Conservation (phyloP, 2,888 invertebrate species). For the Galerucella nymphaeae region DNA sequence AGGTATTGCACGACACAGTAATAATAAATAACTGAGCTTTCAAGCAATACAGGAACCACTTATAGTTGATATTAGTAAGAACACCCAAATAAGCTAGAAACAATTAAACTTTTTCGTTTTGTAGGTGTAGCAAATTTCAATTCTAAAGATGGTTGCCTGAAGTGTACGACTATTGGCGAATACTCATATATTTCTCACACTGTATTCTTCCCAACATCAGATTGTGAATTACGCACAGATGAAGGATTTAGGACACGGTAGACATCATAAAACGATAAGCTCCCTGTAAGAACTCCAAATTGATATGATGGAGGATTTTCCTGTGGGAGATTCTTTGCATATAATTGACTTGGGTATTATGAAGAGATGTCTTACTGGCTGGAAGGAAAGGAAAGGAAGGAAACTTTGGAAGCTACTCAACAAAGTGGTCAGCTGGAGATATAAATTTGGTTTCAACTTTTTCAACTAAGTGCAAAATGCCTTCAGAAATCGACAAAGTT, state of each 20-base stretch:
- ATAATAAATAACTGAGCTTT: too few species aligned
- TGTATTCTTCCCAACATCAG: background rate
- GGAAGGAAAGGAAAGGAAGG: slow-evolving; percentile 11
- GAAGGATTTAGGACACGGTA: slow-evolving; percentile 9
- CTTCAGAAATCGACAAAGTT: slow-evolving; percentile 30
- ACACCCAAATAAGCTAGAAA: too few species aligned
- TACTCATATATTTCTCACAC: slow-evolving; percentile 45
- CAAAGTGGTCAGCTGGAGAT: slow-evolving; percentile 7
- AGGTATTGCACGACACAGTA: background rate
- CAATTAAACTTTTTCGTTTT: slow-evolving; percentile 13
- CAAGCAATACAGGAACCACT: too few species aligned
- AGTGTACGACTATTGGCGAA: slow-evolving; percentile 42
- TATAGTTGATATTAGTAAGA: too few species aligned
- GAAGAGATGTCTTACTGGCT: slow-evolving; percentile 26
- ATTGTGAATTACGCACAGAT: too few species aligned
- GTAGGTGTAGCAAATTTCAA: slow-evolving; percentile 46
- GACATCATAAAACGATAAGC: slow-evolving; percentile 22
- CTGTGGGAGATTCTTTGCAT: slow-evolving; percentile 26
- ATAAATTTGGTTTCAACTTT: slow-evolving; percentile 17
- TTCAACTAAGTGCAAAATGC: slow-evolving; percentile 29
- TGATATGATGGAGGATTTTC: slow-evolving; percentile 30
- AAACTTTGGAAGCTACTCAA: background rate
- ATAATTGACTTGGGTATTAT: slow-evolving; percentile 32
- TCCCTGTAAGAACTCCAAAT: slow-evolving; percentile 6
- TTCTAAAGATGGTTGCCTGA: slow-evolving; percentile 37